Evolutionary conservation across 2,113 vertebrate species (phyloP), one percentile per base, ranked within the genome.

Genomic region (Progne subis): DNA sequence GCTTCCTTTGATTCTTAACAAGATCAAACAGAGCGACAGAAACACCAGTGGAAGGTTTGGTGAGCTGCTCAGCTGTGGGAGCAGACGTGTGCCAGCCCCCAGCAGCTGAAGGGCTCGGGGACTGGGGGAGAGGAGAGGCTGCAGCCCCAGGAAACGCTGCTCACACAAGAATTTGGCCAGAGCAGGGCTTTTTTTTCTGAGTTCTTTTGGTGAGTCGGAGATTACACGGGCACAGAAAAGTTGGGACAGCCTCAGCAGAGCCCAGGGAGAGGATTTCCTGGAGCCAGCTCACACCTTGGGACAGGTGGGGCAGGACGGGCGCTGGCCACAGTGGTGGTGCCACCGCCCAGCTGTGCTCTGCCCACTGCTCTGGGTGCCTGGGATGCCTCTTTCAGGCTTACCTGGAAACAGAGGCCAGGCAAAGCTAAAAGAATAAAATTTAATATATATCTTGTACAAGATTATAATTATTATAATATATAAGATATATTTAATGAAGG

Each of bases 161-260:
- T 16, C 29, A 19, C 2, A 5, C 49, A 43, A 4, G 0, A 1
- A 3, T 7, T 10, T 19, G 67, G 32, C 3, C 50, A 31, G 37
- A 25, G 24, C 0, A 2, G 12, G n/a, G 1, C 2, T 61, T 37
- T 37, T 37, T 37, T 18, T 18, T 1, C 41, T 12, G 4, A 0
- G 5, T 12, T 37, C 5, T 57, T 65, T 12, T 31, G 10, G 0
- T 8, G 24, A 41, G n/a, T 23, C 16, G 12, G n/a, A 31, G 37
- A 0, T 4, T 34, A 25, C 57, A 15, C 0, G 0, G 0, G 4
- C 76, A 17, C 17, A 6, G 13, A 14, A 21, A 2, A 0, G 0
- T 0, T 8, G 32, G 44, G 32, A 7, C 4, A 18, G 5, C 7
- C 70, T 53, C 39, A 2, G 75, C 23, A 7, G 1, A 8, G 39